Conservation (phyloP, 1,140 invertebrate genomes). For the Drosophila simulans region DNA sequence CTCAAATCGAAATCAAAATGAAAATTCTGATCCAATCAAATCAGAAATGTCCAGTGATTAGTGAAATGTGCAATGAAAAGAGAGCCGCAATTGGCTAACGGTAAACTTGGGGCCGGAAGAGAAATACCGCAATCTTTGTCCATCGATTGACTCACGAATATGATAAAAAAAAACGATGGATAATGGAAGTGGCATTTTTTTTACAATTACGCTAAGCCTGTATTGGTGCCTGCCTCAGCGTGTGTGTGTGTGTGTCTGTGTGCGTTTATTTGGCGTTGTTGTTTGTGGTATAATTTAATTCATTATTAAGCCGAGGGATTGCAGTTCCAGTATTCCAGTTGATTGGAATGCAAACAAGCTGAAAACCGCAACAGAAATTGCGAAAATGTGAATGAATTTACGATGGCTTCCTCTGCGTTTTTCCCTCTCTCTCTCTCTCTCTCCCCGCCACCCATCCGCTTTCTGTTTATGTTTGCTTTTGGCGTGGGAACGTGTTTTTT, state of each 20-base stretch:
- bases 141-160: slow-evolving; percentile 61
- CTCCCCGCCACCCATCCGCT: background rate
- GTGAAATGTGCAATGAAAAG: slow-evolving; percentile 50
- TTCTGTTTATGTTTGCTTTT: slow-evolving; percentile 58
- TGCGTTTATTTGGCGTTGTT: slow-evolving; percentile 59
- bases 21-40: background rate
- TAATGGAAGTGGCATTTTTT: slow-evolving; percentile 66
- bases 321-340: slow-evolving; percentile 31
- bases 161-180: slow-evolving; percentile 41
- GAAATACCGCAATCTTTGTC: slow-evolving; percentile 21
- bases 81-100: slow-evolving; percentile 27
- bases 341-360: slow-evolving; percentile 72
- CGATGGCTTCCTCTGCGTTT: slow-evolving; percentile 40
- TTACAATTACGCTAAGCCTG: slow-evolving; percentile 59
- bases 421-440: background rate
- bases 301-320: slow-evolving; percentile 70
- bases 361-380: slow-evolving; percentile 66
- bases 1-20: slow-evolving; percentile 4
- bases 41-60: slow-evolving; percentile 44
- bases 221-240: slow-evolving; percentile 35
- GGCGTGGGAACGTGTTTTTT: slow-evolving; percentile 69
- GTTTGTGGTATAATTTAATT: slow-evolving; percentile 68
- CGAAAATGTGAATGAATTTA: slow-evolving; percentile 71
- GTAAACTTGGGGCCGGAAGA: slow-evolving; percentile 40
- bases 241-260: slow-evolving; percentile 44